A percentile compares a stretch with the other conserved stretches of the same genome.
Conservation (phyloP, 2,888 invertebrate genomes). For the Allacma fusca region DNA sequence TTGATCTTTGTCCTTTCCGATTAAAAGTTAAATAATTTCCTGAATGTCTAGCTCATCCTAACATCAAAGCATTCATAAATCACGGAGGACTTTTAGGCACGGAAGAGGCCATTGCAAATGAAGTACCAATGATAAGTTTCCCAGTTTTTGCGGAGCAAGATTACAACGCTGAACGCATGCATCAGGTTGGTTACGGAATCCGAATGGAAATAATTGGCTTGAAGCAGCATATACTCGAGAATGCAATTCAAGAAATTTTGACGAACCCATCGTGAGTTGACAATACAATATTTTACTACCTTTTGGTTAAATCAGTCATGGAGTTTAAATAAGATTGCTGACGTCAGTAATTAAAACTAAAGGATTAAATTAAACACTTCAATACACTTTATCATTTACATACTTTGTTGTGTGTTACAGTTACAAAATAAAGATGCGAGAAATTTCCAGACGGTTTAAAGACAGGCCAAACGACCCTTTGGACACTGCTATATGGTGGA, state of each 20-base stretch:
- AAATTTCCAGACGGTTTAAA: not conserved
- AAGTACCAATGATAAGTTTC: constrained; percentile 69
- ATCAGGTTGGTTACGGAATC: constrained; percentile 68
- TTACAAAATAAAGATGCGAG: constrained; percentile 16
- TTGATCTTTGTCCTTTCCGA: no score
- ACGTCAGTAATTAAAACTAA: no score
- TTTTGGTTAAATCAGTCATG: no score
- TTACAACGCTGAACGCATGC: constrained; percentile 69
- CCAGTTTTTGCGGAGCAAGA: no score
- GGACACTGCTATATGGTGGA: constrained; percentile 18
- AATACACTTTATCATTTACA: no score
- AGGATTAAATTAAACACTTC: no score
- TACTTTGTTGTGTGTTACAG: not conserved
- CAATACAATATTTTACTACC: no score
- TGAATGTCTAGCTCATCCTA: constrained; percentile 66
- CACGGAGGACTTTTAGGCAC: constrained; percentile 75
- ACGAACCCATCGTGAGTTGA: constrained; percentile 46
- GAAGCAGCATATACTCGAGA: constrained; percentile 63
- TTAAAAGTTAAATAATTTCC: not conserved
- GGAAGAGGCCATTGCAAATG: constrained; percentile 71
- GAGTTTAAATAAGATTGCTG: no score
- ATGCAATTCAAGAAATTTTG: constrained; percentile 41
- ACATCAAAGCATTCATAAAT: constrained; percentile 70
- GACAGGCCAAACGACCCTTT: not conserved
- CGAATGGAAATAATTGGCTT: constrained; percentile 66